phyloP scores from a whole-genome alignment of 2,888 invertebrate genomes.

The Meteorus cinctellus region DNA sequence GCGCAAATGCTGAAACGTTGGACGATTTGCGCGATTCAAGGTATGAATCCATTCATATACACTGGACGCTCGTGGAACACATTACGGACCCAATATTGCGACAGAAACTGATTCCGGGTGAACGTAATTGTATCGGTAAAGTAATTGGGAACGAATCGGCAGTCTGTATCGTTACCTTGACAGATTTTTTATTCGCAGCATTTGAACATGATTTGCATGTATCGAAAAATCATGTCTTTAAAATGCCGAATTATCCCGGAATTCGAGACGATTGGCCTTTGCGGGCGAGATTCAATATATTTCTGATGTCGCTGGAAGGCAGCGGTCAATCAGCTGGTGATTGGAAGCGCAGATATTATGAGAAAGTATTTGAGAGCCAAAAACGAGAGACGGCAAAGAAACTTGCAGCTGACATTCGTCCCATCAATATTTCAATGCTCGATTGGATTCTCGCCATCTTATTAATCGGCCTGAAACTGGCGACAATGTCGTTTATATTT shows the following conservation, averaged over 20 bases:
- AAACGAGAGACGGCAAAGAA: too few relatives aligned
- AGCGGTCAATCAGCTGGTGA: too few relatives aligned
- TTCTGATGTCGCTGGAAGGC: neutral
- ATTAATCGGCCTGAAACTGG: too few relatives aligned
- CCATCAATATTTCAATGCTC: too few relatives aligned
- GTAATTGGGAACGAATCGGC: neutral
- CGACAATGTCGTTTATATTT: too few relatives aligned
- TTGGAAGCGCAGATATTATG: too few relatives aligned
- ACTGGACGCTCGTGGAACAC: neutral
- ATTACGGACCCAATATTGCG: neutral
- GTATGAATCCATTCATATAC: neutral
- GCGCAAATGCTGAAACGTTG: slow-evolving; percentile 1
- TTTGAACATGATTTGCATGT: neutral
- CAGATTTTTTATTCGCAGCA: neutral
- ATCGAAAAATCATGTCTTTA: neutral
- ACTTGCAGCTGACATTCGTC: too few relatives aligned
- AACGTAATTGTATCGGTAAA: neutral
- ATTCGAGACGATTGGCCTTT: slow-evolving; percentile 12
- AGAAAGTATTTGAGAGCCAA: too few relatives aligned
- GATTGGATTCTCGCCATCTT: too few relatives aligned
- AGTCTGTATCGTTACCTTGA: neutral
- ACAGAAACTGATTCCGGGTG: neutral
- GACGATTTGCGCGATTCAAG: neutral
- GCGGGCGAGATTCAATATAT: neutral
- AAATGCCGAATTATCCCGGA: neutral